Evolutionary conservation across 2,797 vertebrate species (phyloP).

Genomic region (Mionectes olivaceus): DNA sequence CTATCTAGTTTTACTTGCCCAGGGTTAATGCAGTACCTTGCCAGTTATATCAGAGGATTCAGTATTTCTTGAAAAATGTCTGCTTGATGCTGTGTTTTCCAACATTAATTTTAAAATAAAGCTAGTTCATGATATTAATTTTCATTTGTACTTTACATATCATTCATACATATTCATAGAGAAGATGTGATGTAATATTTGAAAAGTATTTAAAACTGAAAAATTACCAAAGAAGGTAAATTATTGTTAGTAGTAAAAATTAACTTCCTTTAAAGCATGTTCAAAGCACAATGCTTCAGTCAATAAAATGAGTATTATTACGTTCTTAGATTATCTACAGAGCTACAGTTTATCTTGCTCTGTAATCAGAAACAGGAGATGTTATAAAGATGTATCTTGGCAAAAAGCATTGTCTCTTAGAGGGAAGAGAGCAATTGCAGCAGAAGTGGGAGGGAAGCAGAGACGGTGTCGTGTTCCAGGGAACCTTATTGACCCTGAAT

Average conservation of each 20-base stretch:
- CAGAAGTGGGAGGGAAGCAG: neutral
- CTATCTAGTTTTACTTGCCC: neutral
- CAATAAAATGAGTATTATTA: neutral
- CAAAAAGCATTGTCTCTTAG: neutral
- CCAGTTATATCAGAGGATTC: neutral
- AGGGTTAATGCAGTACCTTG: neutral
- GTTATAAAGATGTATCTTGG: neutral
- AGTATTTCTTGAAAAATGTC: neutral
- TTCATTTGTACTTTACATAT: neutral
- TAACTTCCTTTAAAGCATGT: neutral
- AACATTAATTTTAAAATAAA: neutral
- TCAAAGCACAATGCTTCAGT: neutral
- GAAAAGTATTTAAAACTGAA: neutral
- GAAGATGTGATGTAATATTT: neutral
- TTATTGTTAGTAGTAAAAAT: neutral
- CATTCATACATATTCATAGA: neutral
- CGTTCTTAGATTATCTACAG: neutral
- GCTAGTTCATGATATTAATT: neutral
- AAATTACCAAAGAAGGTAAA: neutral
- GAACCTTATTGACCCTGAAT: neutral
- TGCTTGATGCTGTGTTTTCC: slow-evolving; percentile 3
- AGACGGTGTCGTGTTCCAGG: neutral
- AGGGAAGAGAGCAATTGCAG: neutral
- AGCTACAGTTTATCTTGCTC: neutral
- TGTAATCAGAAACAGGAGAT: neutral